Evolutionary conservation across 1,140 invertebrate genomes (phyloP).

Genomic region (Sinonovacula constricta): DNA sequence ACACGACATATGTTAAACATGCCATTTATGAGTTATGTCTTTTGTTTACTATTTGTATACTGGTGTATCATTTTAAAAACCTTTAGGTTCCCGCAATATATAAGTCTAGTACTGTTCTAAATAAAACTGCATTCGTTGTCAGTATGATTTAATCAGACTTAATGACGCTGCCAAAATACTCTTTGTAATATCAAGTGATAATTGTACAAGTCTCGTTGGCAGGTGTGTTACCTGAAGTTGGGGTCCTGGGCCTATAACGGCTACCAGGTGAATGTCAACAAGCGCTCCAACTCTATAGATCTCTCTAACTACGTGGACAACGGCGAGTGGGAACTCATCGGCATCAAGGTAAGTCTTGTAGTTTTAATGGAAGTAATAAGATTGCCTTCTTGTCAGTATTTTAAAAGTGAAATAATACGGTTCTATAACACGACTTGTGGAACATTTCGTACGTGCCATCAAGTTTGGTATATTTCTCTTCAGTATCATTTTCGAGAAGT

Average conservation of each 20-base stretch:
- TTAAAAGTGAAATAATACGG: neutral
- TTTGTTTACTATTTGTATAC: no score
- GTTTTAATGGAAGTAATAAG: neutral
- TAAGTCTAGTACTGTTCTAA: no score
- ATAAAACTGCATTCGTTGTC: no score
- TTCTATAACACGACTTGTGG: neutral
- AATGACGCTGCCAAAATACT: no score
- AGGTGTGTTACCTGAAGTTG: constrained; percentile 92
- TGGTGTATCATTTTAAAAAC: no score
- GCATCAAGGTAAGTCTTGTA: constrained; percentile 42
- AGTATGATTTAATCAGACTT: no score
- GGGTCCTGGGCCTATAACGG: constrained; percentile 78
- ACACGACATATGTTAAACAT: no score
- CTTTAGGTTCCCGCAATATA: no score
- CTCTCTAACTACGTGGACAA: constrained; percentile 77
- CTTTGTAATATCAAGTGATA: no score
- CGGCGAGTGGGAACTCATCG: constrained; percentile 71
- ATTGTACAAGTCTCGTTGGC: no score
- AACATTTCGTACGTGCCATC: neutral
- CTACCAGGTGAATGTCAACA: constrained; percentile 85
- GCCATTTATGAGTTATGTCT: no score
- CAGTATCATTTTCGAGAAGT: neutral
- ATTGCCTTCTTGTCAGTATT: neutral
- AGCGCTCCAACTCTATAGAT: constrained; percentile 81
- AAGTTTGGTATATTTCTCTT: neutral